Conservation (phyloP, 1,140 invertebrate genomes). For the Ectropis grisescens region DNA sequence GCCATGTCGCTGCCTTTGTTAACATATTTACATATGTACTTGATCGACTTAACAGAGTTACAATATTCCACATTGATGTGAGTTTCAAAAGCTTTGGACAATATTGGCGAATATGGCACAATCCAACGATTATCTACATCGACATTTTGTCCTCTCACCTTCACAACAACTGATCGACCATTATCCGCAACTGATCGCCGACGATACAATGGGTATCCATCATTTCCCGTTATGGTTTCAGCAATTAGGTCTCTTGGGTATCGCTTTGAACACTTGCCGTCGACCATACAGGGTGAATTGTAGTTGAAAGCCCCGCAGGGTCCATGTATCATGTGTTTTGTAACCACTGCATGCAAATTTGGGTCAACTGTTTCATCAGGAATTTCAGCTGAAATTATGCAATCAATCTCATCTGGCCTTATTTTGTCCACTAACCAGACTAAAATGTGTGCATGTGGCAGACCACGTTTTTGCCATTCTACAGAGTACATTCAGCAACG, state of each 20-base stretch:
- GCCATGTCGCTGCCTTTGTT: too few species aligned
- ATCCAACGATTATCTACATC: too few species aligned
- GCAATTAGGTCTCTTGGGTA: not conserved
- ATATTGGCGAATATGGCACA: too few species aligned
- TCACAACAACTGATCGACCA: too few species aligned
- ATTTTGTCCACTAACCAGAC: not conserved
- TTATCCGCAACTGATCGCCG: not conserved
- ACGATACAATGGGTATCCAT: constrained; percentile 1
- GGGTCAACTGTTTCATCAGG: not conserved
- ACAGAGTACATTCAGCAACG: not conserved
- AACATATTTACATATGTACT: constrained; percentile 2
- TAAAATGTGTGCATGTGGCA: not conserved
- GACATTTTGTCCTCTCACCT: too few species aligned
- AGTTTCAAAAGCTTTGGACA: too few species aligned
- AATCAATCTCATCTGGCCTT: not conserved
- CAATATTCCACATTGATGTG: not conserved
- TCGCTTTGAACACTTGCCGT: not conserved
- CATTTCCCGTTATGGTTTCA: not conserved
- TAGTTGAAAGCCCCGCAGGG: not conserved
- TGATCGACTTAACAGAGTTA: constrained; percentile 4
- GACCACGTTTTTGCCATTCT: not conserved
- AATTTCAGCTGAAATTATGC: not conserved
- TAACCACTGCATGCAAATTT: not conserved
- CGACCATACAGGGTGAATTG: not conserved
- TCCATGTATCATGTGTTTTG: not conserved